Evolutionary conservation across 2,113 vertebrate genomes (phyloP), one percentile per base, ranked within the genome.

Genomic region (Dipodomys stephensi): DNA sequence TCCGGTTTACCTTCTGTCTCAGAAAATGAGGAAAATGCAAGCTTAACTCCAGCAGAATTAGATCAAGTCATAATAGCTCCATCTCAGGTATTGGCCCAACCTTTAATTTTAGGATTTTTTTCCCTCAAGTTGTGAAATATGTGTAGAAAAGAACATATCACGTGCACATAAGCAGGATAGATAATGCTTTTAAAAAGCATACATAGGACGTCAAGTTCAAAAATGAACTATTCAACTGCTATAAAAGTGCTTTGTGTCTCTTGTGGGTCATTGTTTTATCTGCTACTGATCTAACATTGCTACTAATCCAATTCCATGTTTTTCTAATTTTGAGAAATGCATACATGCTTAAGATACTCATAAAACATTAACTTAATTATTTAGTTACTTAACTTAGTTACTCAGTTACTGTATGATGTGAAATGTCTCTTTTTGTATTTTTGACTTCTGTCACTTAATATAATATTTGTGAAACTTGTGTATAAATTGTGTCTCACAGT

Each of bases 11-110:
- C 97, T 68, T 96, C 98, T 72, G 28, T 99, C 68, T 57, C 71
- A 72, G 99, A 99, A 98, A 97, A 20, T 86, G 98, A 98, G 93
- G 98, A 99, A 98, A 97, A 73, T 62, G 68, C 96, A 60, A 83
- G 0, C 85, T 91, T 95, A 27, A 92, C 64, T 94, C 93, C 85
- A 73, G 77, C 71, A 32, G 96, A 96, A 35, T 6, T 94, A 72
- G 97, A 84, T 94, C 84, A 57, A 88, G 60, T 72, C 68, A 25
- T 23, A 6, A 93, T 65, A 84, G 7, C 28, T 30, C 32, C 65
- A 69, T 97, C 88, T 72, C 96, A 98, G 99, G 99, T 99, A 98
- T 49, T 81, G 23, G 0, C 4, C 20, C 53, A 60, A 39, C 28
- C 30, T 39, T 87, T 83, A 68, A 44, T 27, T 7, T 44, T 30